Conservation (phyloP, 2,113 vertebrate genomes). For the Ondatra zibethicus region DNA sequence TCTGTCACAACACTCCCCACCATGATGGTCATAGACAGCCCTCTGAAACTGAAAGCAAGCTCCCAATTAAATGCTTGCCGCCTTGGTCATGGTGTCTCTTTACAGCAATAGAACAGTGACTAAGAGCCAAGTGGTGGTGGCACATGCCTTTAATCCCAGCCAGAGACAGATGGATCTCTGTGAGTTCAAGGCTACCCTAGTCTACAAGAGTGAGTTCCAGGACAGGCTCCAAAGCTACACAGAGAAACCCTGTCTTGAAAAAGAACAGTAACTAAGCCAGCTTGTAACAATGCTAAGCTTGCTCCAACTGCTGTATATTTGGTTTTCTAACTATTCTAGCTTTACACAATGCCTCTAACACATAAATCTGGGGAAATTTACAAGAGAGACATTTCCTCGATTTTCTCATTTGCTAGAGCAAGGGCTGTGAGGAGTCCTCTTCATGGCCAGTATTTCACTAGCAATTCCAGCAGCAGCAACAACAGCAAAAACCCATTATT, state of each 20-base stretch:
- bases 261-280: not conserved
- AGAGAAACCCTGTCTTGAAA: too few relatives aligned
- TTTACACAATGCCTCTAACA: not conserved
- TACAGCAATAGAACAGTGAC: not conserved
- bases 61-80: not conserved
- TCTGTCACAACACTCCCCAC: not conserved
- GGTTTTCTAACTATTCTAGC: not conserved
- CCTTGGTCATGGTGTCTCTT: not conserved
- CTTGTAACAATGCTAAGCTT: not conserved
- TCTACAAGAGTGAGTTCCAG: too few relatives aligned
- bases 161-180: too few relatives aligned
- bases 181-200: too few relatives aligned
- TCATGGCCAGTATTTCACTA: conserved; percentile 57
- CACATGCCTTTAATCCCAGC: too few relatives aligned
- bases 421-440: not conserved
- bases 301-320: not conserved
- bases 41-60: not conserved
- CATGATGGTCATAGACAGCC: too few relatives aligned
- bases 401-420: conserved; percentile 64
- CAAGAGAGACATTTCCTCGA: conserved; percentile 3
- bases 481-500: conserved; percentile 5
- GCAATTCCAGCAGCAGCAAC: conserved; percentile 20
- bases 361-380: conserved; percentile 63
- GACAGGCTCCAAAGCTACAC: too few relatives aligned
- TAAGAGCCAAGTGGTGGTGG: not conserved